Base-by-base conservation (phyloP, 2,113 vertebrate genomes). In the Casuarius casuarius region DNA sequence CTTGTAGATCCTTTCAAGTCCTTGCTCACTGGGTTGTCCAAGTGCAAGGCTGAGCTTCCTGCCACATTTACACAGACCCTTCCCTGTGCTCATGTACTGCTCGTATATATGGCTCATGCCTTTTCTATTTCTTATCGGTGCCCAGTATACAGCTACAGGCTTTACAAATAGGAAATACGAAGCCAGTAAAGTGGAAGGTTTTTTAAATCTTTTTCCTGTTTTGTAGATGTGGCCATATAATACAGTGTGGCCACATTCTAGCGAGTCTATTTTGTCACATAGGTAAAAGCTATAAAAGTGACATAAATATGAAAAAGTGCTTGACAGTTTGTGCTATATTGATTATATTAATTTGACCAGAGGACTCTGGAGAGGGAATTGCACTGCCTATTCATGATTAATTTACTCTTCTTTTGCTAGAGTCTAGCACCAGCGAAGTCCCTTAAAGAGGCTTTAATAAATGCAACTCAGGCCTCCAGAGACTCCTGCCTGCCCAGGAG, bases 341-440 rank as follows among this genome's bases (percentile, higher is more conserved):
- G 9, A 92, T 94, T 83, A 79, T 79, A 93, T 94, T 96, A 93
- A 95, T 96, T 92, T 97, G 89, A 89, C 80, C 86, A 95, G 78
- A 86, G 77, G 48, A 33, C 88, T 85, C 94, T 83, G 74, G 95
- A 96, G 91, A 96, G 46, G 59, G 84, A 97, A 93, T 83, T 95
- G 86, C 54, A 83, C 87, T 96, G 83, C 76, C 88, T 92, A 67
- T 51, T 94, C 88, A 91, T 93, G 85, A 95, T 94, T 97, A 96
- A 94, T 85, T 83, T 92, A 68, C 51, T 80, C 28, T 80, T 90
- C 84, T 94, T 91, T 81, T 66, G 11, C 91, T 89, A 31, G 31
- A 85, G 46, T 38, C 49, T 74, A 46, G 70, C 92, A 92, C 87
- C 62, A 78, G 52, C 70, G 29, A 93, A 91, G 91, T 63, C 78